Conservation (phyloP, 1,140 invertebrate species). For the Pteromalus puparum region DNA sequence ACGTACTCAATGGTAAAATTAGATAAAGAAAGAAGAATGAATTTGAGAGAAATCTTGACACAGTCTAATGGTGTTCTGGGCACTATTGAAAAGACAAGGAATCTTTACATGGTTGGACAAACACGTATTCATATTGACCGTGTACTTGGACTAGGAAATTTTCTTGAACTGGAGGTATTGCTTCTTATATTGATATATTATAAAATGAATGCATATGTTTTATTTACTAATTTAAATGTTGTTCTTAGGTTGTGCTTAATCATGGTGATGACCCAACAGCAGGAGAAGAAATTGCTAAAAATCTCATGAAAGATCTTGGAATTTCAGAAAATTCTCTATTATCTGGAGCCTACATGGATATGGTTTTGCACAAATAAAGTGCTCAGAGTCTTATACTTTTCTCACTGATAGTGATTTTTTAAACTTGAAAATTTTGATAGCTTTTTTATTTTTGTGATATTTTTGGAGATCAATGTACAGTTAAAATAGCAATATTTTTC, state of each 20-base stretch:
- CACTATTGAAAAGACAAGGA: conserved; percentile 83
- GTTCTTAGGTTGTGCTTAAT: conserved; percentile 78
- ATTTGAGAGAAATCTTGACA: conserved; percentile 74
- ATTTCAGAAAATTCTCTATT: conserved; percentile 83
- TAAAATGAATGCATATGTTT: background rate
- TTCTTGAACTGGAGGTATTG: conserved; percentile 92
- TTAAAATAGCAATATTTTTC: background rate
- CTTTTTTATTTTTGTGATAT: too few species aligned
- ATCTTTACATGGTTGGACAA: conserved; percentile 87
- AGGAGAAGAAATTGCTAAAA: conserved; percentile 83
- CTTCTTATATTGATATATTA: background rate
- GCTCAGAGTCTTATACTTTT: too few species aligned
- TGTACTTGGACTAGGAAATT: conserved; percentile 88
- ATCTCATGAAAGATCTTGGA: conserved; percentile 82
- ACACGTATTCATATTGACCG: conserved; percentile 93
- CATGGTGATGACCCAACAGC: conserved; percentile 82
- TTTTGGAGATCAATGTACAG: too few species aligned
- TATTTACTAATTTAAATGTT: conserved; percentile 25
- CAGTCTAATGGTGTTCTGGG: conserved; percentile 81
- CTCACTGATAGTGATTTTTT: too few species aligned
- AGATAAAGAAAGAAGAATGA: conserved; percentile 62
- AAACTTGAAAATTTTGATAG: too few species aligned
- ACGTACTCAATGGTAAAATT: conserved; percentile 80
- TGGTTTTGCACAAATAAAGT: conserved; percentile 62
- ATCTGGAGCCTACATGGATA: conserved; percentile 86